A percentile compares a stretch with the other conserved stretches of the same genome.
Conservation (phyloP, 2,888 invertebrate species). For the Cryptosula pallasiana region DNA sequence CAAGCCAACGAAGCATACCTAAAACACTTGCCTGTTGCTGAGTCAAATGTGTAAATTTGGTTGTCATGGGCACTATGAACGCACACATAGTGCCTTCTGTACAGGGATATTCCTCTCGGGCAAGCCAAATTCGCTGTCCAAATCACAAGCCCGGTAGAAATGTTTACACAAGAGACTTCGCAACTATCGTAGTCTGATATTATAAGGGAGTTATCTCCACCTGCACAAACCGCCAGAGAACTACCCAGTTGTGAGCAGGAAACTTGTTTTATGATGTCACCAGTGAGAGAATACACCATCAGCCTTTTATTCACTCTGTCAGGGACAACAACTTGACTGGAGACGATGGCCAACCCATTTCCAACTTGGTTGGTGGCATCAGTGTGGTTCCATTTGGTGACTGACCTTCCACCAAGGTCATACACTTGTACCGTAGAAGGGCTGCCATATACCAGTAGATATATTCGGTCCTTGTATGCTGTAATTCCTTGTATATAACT, state of each 20-base stretch:
- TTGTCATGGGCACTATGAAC: background rate
- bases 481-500: background rate
- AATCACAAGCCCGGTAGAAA: background rate
- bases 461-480: conserved; percentile 14
- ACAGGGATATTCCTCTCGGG: background rate
- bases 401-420: background rate
- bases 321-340: background rate
- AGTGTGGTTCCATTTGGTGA: background rate
- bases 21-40: background rate
- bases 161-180: background rate
- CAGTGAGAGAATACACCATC: conserved; percentile 3
- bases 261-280: background rate
- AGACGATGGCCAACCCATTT: too few species aligned
- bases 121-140: background rate
- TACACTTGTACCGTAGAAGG: background rate
- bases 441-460: background rate
- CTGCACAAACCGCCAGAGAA: background rate
- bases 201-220: background rate
- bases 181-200: background rate
- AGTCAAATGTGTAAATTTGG: background rate
- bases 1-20: too few species aligned
- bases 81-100: background rate
- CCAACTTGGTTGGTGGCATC: too few species aligned
- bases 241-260: background rate
- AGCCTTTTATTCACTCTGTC: conserved; percentile 1